Evolutionary conservation across 2,888 invertebrate species (phyloP).

Genomic region (Pseudococcus viburni): DNA sequence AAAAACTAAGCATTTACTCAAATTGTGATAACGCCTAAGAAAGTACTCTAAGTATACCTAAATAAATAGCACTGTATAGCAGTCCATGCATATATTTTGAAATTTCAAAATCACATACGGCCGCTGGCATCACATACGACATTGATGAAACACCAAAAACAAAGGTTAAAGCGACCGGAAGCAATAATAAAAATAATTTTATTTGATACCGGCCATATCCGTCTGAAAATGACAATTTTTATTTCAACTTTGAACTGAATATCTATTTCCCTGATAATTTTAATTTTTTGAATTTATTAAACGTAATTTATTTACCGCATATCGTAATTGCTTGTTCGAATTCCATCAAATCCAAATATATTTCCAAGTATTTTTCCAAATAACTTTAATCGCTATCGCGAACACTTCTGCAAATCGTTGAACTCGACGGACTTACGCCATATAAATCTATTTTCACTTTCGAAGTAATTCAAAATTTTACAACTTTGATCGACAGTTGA

Average conservation of each 20-base stretch:
- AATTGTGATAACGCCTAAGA: background rate
- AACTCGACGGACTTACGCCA: background rate
- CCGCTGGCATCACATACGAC: constrained; percentile 82
- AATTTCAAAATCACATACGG: constrained; percentile 82
- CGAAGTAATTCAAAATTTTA: background rate
- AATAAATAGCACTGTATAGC: constrained; percentile 80
- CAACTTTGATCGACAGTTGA: background rate
- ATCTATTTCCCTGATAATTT: too few relatives aligned
- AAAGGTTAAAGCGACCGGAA: constrained; percentile 74
- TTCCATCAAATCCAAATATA: background rate
- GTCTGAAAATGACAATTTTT: constrained; percentile 13
- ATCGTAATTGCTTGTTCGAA: constrained; percentile 54
- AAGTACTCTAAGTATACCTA: constrained; percentile 73
- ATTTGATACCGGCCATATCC: constrained; percentile 82
- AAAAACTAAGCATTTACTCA: background rate
- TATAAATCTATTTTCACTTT: background rate
- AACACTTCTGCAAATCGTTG: background rate
- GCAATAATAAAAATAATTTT: constrained; percentile 74
- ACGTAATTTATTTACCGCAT: constrained; percentile 37
- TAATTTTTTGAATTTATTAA: background rate
- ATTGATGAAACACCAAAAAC: constrained; percentile 82
- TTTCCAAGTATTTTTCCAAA: background rate
- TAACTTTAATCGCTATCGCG: background rate
- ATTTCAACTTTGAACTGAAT: too few relatives aligned
- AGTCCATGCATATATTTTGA: constrained; percentile 80